A percentile compares a stretch with the other conserved stretches of the same genome.
These are phyloP conservation scores for Olivierus martensii DNA, from an alignment of 1,140 invertebrate species.

Conservation along the genomic window DNA sequence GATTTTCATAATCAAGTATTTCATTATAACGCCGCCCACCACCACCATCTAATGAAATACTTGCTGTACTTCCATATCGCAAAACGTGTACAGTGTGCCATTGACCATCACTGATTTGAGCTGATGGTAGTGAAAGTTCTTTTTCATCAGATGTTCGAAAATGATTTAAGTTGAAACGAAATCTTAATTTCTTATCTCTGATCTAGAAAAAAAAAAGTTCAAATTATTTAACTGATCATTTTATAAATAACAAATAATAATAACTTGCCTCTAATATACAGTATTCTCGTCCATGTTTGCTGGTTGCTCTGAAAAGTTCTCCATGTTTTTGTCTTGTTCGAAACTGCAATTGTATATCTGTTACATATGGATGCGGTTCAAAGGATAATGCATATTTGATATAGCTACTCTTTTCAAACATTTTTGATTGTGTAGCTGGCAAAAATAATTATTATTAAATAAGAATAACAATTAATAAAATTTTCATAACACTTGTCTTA, in stretches of 20 bases:
- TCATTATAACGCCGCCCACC: constrained; percentile 91
- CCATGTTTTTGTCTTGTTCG: constrained; percentile 83
- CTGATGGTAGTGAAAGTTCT: constrained; percentile 76
- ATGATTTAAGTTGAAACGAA: constrained; percentile 86
- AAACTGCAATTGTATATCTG: constrained; percentile 81
- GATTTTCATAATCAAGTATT: constrained; percentile 72
- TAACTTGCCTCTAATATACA: constrained; percentile 73
- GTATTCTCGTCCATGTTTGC: constrained; percentile 89
- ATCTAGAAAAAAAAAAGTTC: constrained; percentile 5
- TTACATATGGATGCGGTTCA: constrained; percentile 79
- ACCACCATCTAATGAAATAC: constrained; percentile 81
- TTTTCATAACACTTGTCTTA: background rate
- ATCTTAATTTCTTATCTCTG: constrained; percentile 70
- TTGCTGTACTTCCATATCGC: constrained; percentile 83
- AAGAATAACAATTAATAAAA: background rate
- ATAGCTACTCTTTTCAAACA: constrained; percentile 82
- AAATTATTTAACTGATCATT: background rate
- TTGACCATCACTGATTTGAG: constrained; percentile 87
- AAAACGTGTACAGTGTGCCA: constrained; percentile 80
- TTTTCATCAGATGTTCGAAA: constrained; percentile 65
- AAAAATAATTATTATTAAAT: background rate
- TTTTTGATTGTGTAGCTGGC: constrained; percentile 43
- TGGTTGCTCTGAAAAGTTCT: constrained; percentile 79
- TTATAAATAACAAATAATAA: background rate
- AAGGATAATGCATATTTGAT: constrained; percentile 92